Evolutionary conservation across 92 coral and sea anemone species (phyloP).

Genomic region (Palythoa caribaeorum): DNA sequence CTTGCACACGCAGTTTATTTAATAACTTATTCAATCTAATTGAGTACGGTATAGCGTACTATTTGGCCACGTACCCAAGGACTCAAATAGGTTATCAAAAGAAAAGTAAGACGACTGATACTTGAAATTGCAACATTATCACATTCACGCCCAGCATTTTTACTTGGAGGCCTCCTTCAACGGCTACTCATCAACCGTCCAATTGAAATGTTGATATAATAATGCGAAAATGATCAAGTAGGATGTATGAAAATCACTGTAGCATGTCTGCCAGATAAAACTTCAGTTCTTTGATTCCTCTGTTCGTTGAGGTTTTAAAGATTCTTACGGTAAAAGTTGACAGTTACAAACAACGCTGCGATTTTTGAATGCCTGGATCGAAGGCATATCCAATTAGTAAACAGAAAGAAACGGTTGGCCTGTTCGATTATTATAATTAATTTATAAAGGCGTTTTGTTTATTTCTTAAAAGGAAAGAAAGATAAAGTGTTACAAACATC

Average conservation of each 20-base stretch:
- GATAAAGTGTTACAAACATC: slow-evolving; percentile 13
- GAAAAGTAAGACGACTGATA: not conserved
- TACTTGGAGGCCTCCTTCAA: not conserved
- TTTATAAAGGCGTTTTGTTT: slow-evolving; percentile 35
- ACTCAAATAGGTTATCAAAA: not conserved
- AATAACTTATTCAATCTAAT: not conserved
- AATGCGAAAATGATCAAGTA: not conserved
- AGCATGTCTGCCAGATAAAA: not conserved
- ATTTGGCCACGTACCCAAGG: slow-evolving; percentile 2
- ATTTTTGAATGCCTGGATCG: slow-evolving; percentile 3
- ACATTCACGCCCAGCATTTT: slow-evolving; percentile 17
- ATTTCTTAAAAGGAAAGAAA: not conserved
- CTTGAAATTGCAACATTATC: slow-evolving; percentile 3
- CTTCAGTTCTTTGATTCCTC: not conserved
- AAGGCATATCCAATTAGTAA: not conserved
- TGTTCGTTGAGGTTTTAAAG: slow-evolving; percentile 4
- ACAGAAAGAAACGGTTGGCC: not conserved
- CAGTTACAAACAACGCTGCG: not conserved
- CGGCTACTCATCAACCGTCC: not conserved
- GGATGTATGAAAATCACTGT: not conserved
- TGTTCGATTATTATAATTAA: slow-evolving; percentile 8
- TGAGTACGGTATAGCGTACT: not conserved
- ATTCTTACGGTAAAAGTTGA: not conserved
- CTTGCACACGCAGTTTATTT: not conserved
- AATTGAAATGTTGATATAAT: not conserved